These are phyloP conservation scores for Cheilinus undulatus DNA, from an alignment of 2,113 vertebrate species.

Conservation along the genomic window DNA sequence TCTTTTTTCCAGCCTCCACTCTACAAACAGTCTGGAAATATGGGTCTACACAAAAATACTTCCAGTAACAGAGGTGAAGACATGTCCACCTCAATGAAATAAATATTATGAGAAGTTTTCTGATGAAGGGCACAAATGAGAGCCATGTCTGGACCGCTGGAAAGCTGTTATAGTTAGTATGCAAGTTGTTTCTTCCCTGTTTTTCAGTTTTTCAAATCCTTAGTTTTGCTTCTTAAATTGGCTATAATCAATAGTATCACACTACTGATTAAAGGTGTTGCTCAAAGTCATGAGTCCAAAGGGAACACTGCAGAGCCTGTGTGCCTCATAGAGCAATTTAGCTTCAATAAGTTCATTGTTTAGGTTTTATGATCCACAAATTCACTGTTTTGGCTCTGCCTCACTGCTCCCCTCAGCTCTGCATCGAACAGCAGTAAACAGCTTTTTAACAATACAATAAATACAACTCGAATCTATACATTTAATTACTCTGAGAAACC, in stretches of 20 bases:
- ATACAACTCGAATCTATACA: not conserved
- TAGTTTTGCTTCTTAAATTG: not conserved
- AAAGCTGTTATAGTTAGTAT: conserved; percentile 2
- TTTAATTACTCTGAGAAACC: too few relatives aligned
- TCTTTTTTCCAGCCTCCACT: conserved; percentile 51
- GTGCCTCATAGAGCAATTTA: not conserved
- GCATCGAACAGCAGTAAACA: conserved; percentile 19
- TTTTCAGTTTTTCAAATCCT: not conserved
- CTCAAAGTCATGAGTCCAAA: not conserved
- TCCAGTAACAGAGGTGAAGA: conserved; percentile 48
- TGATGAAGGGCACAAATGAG: conserved; percentile 37
- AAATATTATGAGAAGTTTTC: conserved; percentile 38
- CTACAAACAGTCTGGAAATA: conserved; percentile 41
- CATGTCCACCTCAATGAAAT: conserved; percentile 46
- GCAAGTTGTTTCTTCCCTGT: not conserved
- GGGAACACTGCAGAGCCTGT: not conserved
- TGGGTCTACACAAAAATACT: conserved; percentile 32
- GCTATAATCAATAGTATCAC: not conserved
- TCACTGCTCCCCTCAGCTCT: not conserved
- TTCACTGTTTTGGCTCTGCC: conserved; percentile 9
- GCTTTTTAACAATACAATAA: not conserved
- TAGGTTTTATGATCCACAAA: not conserved
- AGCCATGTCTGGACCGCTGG: conserved; percentile 16
- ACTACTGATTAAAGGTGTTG: conserved; percentile 8
- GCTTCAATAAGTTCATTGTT: conserved; percentile 3